phyloP scores from a whole-genome alignment of 2,113 vertebrate genomes.

The Gopherus flavomarginatus region DNA sequence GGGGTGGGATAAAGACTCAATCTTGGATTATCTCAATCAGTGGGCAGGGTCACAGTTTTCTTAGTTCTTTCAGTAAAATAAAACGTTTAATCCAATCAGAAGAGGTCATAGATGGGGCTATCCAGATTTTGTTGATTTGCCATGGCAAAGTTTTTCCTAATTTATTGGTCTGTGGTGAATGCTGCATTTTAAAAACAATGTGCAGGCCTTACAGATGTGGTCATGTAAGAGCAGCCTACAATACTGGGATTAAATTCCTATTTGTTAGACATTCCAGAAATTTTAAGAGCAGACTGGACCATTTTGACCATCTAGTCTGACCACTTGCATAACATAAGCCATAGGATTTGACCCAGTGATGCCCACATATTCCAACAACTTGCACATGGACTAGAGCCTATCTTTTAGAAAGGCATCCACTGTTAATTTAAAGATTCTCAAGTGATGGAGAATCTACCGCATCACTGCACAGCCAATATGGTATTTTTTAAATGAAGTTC shows the following conservation, averaged over 20 bases:
- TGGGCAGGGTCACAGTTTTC: constrained; percentile 12
- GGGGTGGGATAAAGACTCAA: constrained; percentile 1
- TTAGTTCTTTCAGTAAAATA: constrained; percentile 32
- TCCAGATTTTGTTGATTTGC: constrained; percentile 27
- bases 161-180: neutral
- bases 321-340: neutral
- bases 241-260: neutral
- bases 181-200: neutral
- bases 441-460: neutral
- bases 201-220: neutral
- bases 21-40: neutral
- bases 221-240: neutral
- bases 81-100: constrained; percentile 11
- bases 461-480: neutral
- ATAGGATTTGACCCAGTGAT: neutral
- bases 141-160: neutral
- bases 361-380: neutral
- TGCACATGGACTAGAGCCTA: neutral
- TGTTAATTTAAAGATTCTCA: neutral
- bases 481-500: neutral
- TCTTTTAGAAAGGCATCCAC: neutral
- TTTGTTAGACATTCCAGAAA: neutral
- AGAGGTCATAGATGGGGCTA: neutral
- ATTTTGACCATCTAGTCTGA: neutral
- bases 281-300: neutral